Base-by-base conservation (phyloP, 2,888 invertebrate genomes). In the Philereme transversata region DNA sequence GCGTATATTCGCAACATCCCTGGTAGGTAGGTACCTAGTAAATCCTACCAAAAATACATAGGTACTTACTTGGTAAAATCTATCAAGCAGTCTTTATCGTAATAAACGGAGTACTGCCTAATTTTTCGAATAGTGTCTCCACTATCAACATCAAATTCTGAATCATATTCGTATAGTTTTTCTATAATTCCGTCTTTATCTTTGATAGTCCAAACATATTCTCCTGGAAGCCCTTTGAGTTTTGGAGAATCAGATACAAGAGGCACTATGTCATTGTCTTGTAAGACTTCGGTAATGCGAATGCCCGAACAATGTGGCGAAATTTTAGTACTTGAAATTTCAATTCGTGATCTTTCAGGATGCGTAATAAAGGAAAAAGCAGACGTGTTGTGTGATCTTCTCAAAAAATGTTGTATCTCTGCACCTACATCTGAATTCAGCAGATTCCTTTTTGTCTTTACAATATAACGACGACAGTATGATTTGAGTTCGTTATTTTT, bases 181-280 rank as follows among this genome's bases (percentile, higher is more conserved):
- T 90, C 84, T 64, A 90, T 89, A 4, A 89, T 74, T 10, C 91
- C 91, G 62, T 88, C 75, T 73, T 86, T 87, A 65, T 90, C 88
- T 77, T 90, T 90, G 0, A 90, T 80, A 3, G 90, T 88, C 87
- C 87, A 90, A 45, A 89, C 80, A 59, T 72, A 85, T 73, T 90
- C 88, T 40, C 88, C 88, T 1, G 88, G 86, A n/a, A 87, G 76
- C 3, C 88, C 84, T 65, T 81, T 84, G 0, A 86, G 75, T 70
- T 76, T 86, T 8, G 88, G 87, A 34, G 76, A 78, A 11, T 81
- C 76, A 36, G 81, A 71, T 5, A 73, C 58, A 35, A 82, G 47
- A 7, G 77, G 73, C 5, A 70, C 66, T 5, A 82, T 43, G 45
- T 68, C 67, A 49, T 72, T 68, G 36, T 78, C 72, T 60, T 76